Evolutionary conservation across 2,888 invertebrate species (phyloP), one percentile per base, ranked within the genome.

Genomic region (Epinotia demarniana): DNA sequence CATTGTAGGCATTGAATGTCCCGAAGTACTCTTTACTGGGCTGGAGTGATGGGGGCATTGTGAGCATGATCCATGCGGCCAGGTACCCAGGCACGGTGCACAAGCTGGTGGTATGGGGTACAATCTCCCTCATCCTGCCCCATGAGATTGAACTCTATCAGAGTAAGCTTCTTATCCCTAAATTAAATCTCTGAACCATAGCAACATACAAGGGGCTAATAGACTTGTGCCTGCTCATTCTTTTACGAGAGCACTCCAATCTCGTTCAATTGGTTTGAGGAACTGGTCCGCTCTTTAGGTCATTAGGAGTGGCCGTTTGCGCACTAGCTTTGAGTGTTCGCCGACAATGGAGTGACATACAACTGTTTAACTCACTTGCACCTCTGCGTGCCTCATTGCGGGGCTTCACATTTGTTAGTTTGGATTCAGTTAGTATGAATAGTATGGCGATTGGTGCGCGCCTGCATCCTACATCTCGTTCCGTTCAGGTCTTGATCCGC

Each of bases 11-110:
- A 62, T 85, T 98, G 11, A 95, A 96, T 2, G 93, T 96, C 60
- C 85, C 95, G 0, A 95, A 95, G 80, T 98, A 96, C 88, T 98
- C 98, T 0, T 82, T 98, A 12, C 84, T 98, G 74, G 98, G 98
- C 0, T 98, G 98, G 98, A 98, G 98, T 89, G 98, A 98, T 90
- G 98, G 98, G 39, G 98, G 97, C 2, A 96, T 96, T 61, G 95
- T 97, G 0, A 96, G 96, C 18, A 89, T 98, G 78, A 96, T 98
- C 46, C 85, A 97, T n/a, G 96, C 98, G 5, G 96, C 96, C 1
- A 95, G 95, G 76, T 95, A 96, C 88, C 96, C 96, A 0, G 91
- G 96, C 0, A 89, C 89, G 12, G 94, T 98, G 0, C 92, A 95
- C 13, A 98, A 97, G 85, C 88, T 98, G 74, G 95, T 98, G 0